Percentiles rank a stretch among this genome's conserved stretches.
These are phyloP conservation scores for Aethes cnicana DNA, from an alignment of 2,888 invertebrate genomes.

Conservation along the genomic window DNA sequence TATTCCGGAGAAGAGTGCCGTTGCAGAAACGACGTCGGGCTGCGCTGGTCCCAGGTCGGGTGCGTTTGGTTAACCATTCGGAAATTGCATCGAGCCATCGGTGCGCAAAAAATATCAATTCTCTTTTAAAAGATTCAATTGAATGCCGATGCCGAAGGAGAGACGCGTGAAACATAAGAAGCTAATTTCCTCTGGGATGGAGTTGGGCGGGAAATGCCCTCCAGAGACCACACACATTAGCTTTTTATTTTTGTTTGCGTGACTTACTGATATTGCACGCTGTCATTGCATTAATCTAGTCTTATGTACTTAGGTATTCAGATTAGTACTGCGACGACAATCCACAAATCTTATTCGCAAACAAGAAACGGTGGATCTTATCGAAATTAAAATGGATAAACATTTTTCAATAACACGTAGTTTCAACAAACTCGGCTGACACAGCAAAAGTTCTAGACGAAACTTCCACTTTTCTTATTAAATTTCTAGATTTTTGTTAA, in stretches of 20 bases:
- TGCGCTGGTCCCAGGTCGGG: conserved; percentile 35
- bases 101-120: conserved; percentile 65
- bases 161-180: conserved; percentile 66
- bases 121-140: conserved; percentile 61
- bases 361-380: not conserved
- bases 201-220: conserved; percentile 56
- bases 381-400: conserved; percentile 10
- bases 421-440: conserved; percentile 25
- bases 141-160: conserved; percentile 52
- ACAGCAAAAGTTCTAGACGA: conserved; percentile 19
- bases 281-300: conserved; percentile 24
- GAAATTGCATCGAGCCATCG: conserved; percentile 59
- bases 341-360: too few species aligned
- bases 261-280: conserved; percentile 27
- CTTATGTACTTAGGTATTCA: conserved; percentile 9
- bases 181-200: conserved; percentile 72
- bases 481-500: conserved; percentile 28
- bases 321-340: too few species aligned
- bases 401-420: conserved; percentile 21
- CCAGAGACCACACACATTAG: conserved; percentile 43
- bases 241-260: conserved; percentile 40
- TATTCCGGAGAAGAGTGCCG: not conserved
- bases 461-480: conserved; percentile 30
- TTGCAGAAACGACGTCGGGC: not conserved
- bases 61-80: conserved; percentile 38